These are phyloP conservation scores for Drosophila gunungcola DNA, from an alignment of 1,140 invertebrate genomes.

Conservation along the genomic window DNA sequence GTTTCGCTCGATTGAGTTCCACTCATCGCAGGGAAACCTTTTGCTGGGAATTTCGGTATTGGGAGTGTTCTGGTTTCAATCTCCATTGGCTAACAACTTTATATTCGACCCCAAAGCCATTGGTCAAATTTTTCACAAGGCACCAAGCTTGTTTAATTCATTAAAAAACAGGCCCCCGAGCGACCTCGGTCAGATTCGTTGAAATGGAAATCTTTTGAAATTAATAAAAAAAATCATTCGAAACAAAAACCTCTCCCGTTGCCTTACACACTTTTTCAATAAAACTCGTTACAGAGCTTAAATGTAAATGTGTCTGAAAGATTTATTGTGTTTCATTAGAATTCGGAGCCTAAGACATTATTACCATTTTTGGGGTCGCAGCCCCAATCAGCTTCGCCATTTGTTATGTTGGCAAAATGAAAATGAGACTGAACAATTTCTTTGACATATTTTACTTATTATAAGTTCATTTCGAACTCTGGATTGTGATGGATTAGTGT, in stretches of 20 bases:
- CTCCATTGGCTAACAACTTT: slow-evolving; percentile 7
- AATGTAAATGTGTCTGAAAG: slow-evolving; percentile 39
- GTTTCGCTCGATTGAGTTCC: slow-evolving; percentile 29
- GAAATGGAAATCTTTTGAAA: slow-evolving; percentile 25
- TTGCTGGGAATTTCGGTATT: slow-evolving; percentile 6
- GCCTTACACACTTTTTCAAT: slow-evolving; percentile 20
- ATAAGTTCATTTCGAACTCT: background rate
- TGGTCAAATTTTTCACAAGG: slow-evolving; percentile 20
- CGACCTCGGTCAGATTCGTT: slow-evolving; percentile 22
- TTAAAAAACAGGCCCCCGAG: slow-evolving; percentile 32
- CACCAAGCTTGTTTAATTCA: slow-evolving; percentile 35
- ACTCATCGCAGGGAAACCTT: background rate
- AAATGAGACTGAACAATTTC: slow-evolving; percentile 17
- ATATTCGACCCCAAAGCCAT: slow-evolving; percentile 13
- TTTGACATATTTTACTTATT: slow-evolving; percentile 20
- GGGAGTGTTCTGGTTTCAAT: slow-evolving; percentile 37
- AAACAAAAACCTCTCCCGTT: slow-evolving; percentile 12
- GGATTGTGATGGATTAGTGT: background rate
- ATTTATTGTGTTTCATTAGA: slow-evolving; percentile 42
- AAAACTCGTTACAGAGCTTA: slow-evolving; percentile 38
- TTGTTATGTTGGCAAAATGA: slow-evolving; percentile 24
- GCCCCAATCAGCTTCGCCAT: slow-evolving; percentile 22
- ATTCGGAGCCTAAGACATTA: slow-evolving; percentile 23
- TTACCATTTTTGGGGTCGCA: slow-evolving; percentile 23
- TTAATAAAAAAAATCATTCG: slow-evolving; percentile 6